These are phyloP conservation scores for Haemorhous mexicanus DNA, from an alignment of 2,113 vertebrate genomes.

Conservation along the genomic window DNA sequence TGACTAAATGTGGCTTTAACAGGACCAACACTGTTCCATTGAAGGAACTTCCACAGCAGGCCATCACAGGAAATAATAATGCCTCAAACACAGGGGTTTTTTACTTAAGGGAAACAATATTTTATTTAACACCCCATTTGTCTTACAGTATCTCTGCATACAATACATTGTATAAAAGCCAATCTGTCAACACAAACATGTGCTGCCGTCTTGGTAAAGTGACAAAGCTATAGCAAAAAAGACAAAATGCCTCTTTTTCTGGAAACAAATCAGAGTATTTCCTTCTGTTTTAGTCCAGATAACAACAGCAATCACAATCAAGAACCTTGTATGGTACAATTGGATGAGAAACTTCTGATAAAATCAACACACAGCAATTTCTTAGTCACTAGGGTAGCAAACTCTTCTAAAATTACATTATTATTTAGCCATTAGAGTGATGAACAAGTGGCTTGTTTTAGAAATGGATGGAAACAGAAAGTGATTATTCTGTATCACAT, in stretches of 20 bases:
- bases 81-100: background rate
- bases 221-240: constrained; percentile 25
- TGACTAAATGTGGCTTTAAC: background rate
- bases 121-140: constrained; percentile 25
- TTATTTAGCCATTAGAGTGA: background rate
- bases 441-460: background rate
- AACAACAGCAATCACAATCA: background rate
- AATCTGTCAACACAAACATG: background rate
- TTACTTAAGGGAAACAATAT: background rate
- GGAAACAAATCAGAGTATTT: background rate
- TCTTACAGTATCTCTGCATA: constrained; percentile 12
- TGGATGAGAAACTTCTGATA: background rate
- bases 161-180: constrained; percentile 6
- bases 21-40: background rate
- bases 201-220: constrained; percentile 29
- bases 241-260: background rate
- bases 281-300: background rate
- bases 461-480: background rate
- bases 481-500: background rate
- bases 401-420: background rate
- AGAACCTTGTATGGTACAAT: background rate
- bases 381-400: background rate
- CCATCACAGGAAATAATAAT: background rate
- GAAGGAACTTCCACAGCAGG: background rate
- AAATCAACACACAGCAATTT: background rate